phyloP scores from a whole-genome alignment of 2,797 vertebrate genomes.

The Tragopan temminckii region DNA sequence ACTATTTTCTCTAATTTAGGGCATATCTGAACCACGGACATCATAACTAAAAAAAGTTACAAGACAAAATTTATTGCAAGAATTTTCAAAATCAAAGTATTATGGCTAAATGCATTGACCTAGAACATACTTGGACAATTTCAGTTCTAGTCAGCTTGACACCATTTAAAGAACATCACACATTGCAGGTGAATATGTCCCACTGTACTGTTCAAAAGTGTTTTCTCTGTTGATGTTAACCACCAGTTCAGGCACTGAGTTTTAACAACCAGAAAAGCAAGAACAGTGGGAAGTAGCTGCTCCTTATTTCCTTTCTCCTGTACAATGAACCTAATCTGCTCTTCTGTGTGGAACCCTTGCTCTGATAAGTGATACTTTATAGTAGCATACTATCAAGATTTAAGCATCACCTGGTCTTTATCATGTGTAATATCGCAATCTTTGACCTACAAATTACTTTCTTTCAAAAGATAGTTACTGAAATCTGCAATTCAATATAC shows the following conservation, averaged over 20 bases:
- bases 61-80: background rate
- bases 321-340: background rate
- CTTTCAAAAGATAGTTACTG: background rate
- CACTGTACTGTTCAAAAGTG: fast-evolving
- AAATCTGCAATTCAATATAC: background rate
- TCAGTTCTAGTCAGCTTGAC: background rate
- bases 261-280: background rate
- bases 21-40: background rate
- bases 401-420: background rate
- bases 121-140: background rate
- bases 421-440: background rate
- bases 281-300: background rate
- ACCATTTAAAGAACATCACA: background rate
- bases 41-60: background rate
- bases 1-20: background rate
- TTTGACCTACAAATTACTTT: background rate
- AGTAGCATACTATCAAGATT: background rate
- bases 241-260: background rate
- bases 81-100: background rate
- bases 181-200: background rate
- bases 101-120: background rate
- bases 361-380: background rate
- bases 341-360: background rate
- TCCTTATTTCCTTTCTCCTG: background rate
- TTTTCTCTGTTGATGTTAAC: background rate